Evolutionary conservation across 1,140 invertebrate genomes (phyloP), one percentile per base, ranked within the genome.

Genomic region (Micrasema longulum): DNA sequence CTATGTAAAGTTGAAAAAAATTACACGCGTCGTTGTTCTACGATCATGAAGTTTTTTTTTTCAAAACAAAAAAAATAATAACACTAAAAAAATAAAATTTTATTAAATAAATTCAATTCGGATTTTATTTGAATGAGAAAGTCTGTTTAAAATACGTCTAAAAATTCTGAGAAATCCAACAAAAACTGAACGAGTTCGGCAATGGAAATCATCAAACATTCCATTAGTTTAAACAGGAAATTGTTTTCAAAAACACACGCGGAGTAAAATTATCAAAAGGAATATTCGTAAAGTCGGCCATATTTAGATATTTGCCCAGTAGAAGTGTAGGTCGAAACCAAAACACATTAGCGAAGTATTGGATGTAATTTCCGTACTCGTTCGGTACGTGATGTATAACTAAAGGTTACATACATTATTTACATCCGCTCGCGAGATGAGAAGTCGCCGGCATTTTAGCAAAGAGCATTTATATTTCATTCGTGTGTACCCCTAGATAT

Each of bases 331-430:
- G 22, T 26, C 20, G 62, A 71, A 63, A 55, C 69, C 66, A 60
- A 76, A 76, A 76, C 74, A 76, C 71, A 76, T 76, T 76, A 76
- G 53, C 71, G 47, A 76, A 76, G 74, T 76, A 76, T 76, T 76
- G 74, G 65, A 73, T 76, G 73, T 76, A 76, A 76, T 76, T 76
- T 76, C 74, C 74, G 71, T 71, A 73, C 70, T 75, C 69, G 74
- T 73, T 73, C 66, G 38, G 35, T 50, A 38, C 65, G 60, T 38
- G 72, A 71, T 74, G 57, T 71, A 71, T 63, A 62, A 16, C 45
- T 63, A 70, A 75, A 75, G 73, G 73, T 75, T 75, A 75, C 73
- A 75, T 75, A 70, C 73, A 75, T 75, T 75, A 75, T 75, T 75
- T 72, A 75, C 73, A 75, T 75, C 73, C 73, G 73, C 62, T 63